phyloP scores from a whole-genome alignment of 2,797 vertebrate species.

The Taenioides sp. region DNA sequence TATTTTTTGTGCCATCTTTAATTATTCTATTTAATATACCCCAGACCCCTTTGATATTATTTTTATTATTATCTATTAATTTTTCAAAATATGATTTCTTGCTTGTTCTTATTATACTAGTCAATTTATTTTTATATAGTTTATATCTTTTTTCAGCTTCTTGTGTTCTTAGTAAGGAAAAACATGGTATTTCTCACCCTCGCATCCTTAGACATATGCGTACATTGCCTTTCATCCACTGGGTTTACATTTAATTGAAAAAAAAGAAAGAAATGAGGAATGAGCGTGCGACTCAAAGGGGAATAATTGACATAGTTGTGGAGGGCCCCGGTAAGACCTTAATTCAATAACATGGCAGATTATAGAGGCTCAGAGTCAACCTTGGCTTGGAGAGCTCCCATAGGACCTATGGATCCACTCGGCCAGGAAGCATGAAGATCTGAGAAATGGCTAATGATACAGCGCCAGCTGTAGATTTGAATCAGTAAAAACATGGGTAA shows the following conservation, averaged over 20 bases:
- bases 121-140: no score
- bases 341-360: slow-evolving; percentile 80
- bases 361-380: slow-evolving; percentile 71
- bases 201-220: slow-evolving; percentile 14
- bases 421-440: slow-evolving; percentile 53
- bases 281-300: slow-evolving; percentile 60
- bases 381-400: slow-evolving; percentile 66
- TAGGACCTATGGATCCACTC: slow-evolving; percentile 64
- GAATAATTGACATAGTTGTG: slow-evolving; percentile 69
- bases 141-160: no score
- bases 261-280: slow-evolving; percentile 38
- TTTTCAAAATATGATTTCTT: no score
- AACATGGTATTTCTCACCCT: slow-evolving; percentile 23
- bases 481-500: neutral
- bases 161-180: no score
- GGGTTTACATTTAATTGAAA: slow-evolving; percentile 69
- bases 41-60: no score
- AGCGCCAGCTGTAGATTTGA: slow-evolving; percentile 8
- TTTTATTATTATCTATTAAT: no score
- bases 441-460: slow-evolving; percentile 44
- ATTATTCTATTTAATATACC: no score
- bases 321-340: slow-evolving; percentile 67
- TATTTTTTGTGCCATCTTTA: no score
- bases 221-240: slow-evolving; percentile 36
- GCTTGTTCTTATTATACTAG: no score